Base-by-base conservation (phyloP, 2,888 invertebrate genomes). In the Ganaspis brasiliensis region DNA sequence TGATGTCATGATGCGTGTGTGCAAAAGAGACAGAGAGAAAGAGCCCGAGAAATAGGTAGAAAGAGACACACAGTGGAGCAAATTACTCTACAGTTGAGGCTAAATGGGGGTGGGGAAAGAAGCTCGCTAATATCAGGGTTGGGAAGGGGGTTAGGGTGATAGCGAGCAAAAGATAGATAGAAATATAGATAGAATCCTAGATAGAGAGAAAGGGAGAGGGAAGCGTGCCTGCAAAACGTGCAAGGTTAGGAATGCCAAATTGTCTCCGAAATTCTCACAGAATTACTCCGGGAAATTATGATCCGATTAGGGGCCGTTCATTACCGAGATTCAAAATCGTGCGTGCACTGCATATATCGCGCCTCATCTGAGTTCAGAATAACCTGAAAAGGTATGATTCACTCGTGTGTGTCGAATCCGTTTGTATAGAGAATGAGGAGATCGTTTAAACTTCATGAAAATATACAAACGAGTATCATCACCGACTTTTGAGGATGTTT, bases 251-350 rank as follows among this genome's bases (percentile, higher is more conserved):
- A 87, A 87, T 87, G 85, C 80, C 82, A 87, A 87, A 87, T 85
- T 83, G 84, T 85, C 79, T 82, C 83, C 77, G 78, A 83, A 79
- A 80, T 82, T 82, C 83, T 83, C 85, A 79, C 82, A 78, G 83
- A 85, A 85, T 86, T 85, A 86, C 83, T 83, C 83, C 73, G 81
- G 79, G 81, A 85, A 87, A 87, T 87, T 86, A 86, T 86, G 83
- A 87, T 86, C 83, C 84, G 84, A 87, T 87, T 86, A 87, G 81
- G 82, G 79, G 78, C 75, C 81, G 81, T 83, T 83, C 80, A 80
- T 86, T 85, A 83, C 81, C 71, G 81, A 82, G 84, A 87, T 87
- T 84, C 83, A 84, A 83, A 85, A 85, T 86, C 82, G 82, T 79
- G 81, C 86, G 86, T 86, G 85, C 81, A 79, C 76, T 80, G 85